Percentiles rank a stretch among this genome's conserved stretches.
These are phyloP conservation scores for Melanerpes formicivorus DNA, from an alignment of 2,113 vertebrate genomes.

Conservation along the genomic window DNA sequence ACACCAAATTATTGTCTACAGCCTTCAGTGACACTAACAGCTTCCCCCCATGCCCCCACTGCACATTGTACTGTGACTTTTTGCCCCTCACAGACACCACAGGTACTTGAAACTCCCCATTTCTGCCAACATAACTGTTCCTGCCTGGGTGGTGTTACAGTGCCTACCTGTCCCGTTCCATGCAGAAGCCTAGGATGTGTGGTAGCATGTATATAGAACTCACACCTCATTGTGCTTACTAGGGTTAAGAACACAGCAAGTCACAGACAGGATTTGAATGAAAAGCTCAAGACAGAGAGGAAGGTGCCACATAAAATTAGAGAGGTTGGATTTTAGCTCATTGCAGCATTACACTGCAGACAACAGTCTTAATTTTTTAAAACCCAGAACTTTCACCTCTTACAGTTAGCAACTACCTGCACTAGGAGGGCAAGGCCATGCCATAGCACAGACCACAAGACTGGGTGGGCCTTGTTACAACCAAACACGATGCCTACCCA, in stretches of 20 bases:
- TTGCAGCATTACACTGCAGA: neutral
- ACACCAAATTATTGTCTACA: neutral
- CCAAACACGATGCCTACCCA: neutral
- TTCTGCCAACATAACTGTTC: neutral
- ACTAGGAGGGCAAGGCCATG: neutral
- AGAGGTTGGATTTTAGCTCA: neutral
- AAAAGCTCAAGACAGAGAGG: neutral
- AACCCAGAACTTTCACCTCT: neutral
- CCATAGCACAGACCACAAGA: neutral
- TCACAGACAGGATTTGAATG: neutral
- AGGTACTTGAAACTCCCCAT: neutral
- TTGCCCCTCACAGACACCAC: no score
- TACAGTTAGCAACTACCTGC: neutral
- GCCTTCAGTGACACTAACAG: neutral
- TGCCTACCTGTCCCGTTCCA: neutral
- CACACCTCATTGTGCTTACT: neutral
- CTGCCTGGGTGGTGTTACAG: neutral
- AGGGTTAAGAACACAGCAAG: neutral
- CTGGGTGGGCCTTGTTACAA: neutral
- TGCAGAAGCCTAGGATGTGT: neutral
- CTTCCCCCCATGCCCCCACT: rapidly evolving
- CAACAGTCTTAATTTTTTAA: neutral
- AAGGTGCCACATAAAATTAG: neutral
- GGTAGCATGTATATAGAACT: neutral
- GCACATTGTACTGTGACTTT: neutral